phyloP scores from a whole-genome alignment of 1,140 invertebrate species.

The Drosophila arawakana region DNA sequence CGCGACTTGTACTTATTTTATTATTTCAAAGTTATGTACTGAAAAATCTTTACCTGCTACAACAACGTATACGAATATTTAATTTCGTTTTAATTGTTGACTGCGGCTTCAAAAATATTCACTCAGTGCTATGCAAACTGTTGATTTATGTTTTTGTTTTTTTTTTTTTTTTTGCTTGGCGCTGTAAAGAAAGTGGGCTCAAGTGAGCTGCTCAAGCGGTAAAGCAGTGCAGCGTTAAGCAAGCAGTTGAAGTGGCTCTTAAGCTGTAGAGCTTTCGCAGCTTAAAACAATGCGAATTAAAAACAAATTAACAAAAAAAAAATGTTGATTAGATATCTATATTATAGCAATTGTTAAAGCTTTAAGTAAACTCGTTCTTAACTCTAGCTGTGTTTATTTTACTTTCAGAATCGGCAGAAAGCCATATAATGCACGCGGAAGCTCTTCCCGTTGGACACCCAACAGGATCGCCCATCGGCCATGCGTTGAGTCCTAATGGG shows the following conservation, averaged over 20 bases:
- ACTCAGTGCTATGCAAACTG: constrained; percentile 7
- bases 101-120: constrained; percentile 4
- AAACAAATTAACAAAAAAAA: neutral
- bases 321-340: neutral
- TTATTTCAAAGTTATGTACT: constrained; percentile 29
- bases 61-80: constrained; percentile 4
- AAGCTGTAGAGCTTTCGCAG: constrained; percentile 3
- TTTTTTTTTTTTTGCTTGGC: neutral
- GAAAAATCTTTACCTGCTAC: neutral
- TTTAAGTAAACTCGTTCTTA: neutral
- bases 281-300: neutral
- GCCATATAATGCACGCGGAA: constrained; percentile 78
- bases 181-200: constrained; percentile 20
- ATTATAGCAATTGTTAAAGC: neutral
- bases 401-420: constrained; percentile 67
- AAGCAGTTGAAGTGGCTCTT: neutral
- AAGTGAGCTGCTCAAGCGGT: constrained; percentile 2
- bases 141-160: too few relatives aligned
- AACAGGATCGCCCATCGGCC: constrained; percentile 67
- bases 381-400: neutral
- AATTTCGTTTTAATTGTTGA: constrained; percentile 4
- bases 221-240: neutral
- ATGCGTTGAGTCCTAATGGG: constrained; percentile 74
- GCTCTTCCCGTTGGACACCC: constrained; percentile 63
- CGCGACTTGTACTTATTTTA: constrained; percentile 23